Conservation (phyloP, 2,888 invertebrate species). For the Nephrotoma appendiculata region DNA sequence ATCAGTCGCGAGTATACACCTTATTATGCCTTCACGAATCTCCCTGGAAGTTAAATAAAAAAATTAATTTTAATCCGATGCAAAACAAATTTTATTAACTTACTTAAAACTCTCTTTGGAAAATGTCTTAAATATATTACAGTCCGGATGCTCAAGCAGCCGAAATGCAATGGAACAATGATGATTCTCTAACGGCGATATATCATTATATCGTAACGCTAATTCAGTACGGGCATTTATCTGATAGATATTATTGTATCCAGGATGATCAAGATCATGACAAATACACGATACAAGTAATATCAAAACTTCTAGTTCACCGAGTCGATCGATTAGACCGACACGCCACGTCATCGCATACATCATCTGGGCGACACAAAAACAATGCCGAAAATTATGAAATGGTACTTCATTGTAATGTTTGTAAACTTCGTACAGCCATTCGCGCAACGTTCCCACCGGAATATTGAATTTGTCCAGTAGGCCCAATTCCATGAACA, state of each 20-base stretch:
- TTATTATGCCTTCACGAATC: slow-evolving; percentile 63
- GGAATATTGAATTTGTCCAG: slow-evolving; percentile 61
- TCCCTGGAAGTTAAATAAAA: slow-evolving; percentile 28
- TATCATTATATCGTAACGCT: slow-evolving; percentile 68
- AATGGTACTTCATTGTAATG: slow-evolving; percentile 78
- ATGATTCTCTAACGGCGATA: slow-evolving; percentile 73
- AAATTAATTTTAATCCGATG: background rate
- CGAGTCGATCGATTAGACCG: slow-evolving; percentile 51
- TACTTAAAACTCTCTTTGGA: slow-evolving; percentile 42
- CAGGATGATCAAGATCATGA: slow-evolving; percentile 66
- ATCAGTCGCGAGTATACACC: slow-evolving; percentile 62
- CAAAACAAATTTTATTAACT: slow-evolving; percentile 16
- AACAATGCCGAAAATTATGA: slow-evolving; percentile 76
- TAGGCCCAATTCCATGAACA: slow-evolving; percentile 66
- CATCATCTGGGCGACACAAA: slow-evolving; percentile 82
- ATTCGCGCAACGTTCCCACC: slow-evolving; percentile 49
- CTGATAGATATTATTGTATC: slow-evolving; percentile 65
- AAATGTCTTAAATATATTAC: slow-evolving; percentile 62
- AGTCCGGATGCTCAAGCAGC: slow-evolving; percentile 61
- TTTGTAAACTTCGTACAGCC: slow-evolving; percentile 61
- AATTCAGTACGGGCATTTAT: slow-evolving; percentile 73
- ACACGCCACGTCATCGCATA: slow-evolving; percentile 65
- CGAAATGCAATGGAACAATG: slow-evolving; percentile 75
- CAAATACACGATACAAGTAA: slow-evolving; percentile 66
- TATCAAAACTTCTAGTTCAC: slow-evolving; percentile 60